A percentile compares a stretch with the other conserved stretches of the same genome.
Conservation (phyloP, 2,113 vertebrate species). For the Heptranchias perlo region DNA sequence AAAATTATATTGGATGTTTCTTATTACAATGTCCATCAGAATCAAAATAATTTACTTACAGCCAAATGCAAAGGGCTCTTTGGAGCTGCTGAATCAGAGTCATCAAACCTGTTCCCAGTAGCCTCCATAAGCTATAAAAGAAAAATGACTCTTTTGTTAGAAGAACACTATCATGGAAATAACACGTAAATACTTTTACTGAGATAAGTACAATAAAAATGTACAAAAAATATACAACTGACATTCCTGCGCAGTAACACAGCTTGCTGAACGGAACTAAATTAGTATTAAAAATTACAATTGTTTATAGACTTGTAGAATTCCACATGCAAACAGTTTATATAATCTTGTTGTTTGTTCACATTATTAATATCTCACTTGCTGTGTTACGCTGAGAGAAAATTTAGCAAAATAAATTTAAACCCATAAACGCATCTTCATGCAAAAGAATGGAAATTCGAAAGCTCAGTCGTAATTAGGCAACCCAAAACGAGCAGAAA, state of each 20-base stretch:
- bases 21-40: not conserved
- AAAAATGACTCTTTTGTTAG: constrained; percentile 34
- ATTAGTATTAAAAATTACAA: not conserved
- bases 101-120: constrained; percentile 67
- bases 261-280: not conserved
- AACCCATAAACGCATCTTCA: not conserved
- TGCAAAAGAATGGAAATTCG: constrained; percentile 26
- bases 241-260: not conserved
- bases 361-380: not conserved
- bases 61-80: constrained; percentile 91
- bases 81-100: constrained; percentile 62
- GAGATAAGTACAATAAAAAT: not conserved
- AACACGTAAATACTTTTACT: not conserved
- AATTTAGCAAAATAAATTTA: not conserved
- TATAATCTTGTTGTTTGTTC: not conserved
- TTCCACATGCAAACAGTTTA: not conserved
- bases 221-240: not conserved
- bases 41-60: constrained; percentile 60
- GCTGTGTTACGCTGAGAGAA: not conserved
- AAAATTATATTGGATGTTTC: constrained; percentile 4
- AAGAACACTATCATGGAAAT: not conserved
- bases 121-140: constrained; percentile 76
- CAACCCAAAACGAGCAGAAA: not conserved
- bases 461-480: constrained; percentile 8
- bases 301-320: not conserved